These are phyloP conservation scores for Argentina silus DNA, from an alignment of 2,797 vertebrate genomes.

Conservation along the genomic window DNA sequence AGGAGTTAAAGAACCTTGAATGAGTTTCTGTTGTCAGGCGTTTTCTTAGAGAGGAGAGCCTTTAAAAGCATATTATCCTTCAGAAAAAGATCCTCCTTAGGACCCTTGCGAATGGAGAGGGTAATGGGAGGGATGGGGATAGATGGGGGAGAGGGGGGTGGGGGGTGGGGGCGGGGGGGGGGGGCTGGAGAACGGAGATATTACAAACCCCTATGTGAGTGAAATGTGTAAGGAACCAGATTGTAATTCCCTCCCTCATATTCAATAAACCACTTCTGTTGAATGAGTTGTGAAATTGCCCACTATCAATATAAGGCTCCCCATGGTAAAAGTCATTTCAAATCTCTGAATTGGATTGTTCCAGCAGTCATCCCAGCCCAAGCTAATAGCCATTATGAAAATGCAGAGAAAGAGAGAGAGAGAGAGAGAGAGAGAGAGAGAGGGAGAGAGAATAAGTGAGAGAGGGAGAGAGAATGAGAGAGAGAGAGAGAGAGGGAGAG, in stretches of 20 bases:
- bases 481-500: no score
- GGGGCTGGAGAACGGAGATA: slow-evolving; percentile 49
- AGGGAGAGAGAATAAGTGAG: no score
- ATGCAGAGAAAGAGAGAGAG: slow-evolving; percentile 42
- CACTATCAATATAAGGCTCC: slow-evolving; percentile 62
- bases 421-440: no score
- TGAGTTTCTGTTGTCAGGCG: slow-evolving; percentile 51
- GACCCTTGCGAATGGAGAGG: slow-evolving; percentile 51
- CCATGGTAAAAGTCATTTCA: slow-evolving; percentile 67
- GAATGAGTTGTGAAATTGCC: slow-evolving; percentile 78
- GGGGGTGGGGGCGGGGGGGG: not conserved
- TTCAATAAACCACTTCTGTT: slow-evolving; percentile 73
- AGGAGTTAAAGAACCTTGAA: slow-evolving; percentile 57
- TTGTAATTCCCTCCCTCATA: slow-evolving; percentile 62
- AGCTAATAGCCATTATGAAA: slow-evolving; percentile 73
- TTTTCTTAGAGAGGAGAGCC: slow-evolving; percentile 49
- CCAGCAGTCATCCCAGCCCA: slow-evolving; percentile 64
- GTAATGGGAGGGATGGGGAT: not conserved
- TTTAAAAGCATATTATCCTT: slow-evolving; percentile 68
- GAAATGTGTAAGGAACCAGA: slow-evolving; percentile 66
- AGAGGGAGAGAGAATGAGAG: no score
- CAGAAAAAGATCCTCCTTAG: slow-evolving; percentile 62
- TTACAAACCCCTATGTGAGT: slow-evolving; percentile 40
- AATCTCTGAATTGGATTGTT: slow-evolving; percentile 72
- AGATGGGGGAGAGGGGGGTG: no score